Conservation (phyloP, 92 coral and sea anemone species). For the Parazoanthus swiftii region DNA sequence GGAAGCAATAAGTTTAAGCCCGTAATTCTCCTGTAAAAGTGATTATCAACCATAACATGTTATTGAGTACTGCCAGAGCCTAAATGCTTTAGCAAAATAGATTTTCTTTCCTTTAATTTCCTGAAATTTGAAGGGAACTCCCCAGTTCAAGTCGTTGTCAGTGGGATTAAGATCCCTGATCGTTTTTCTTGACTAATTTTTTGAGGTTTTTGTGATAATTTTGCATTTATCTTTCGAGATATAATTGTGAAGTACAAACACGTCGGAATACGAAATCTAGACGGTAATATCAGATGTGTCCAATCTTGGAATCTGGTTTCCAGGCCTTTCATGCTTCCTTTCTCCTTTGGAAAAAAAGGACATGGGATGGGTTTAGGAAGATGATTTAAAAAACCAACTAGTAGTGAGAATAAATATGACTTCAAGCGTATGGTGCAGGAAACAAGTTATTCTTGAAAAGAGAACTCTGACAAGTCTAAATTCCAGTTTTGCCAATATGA, state of each 20-base stretch:
- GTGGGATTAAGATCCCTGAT: neutral
- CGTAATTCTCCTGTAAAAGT: neutral
- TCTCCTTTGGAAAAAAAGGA: too few relatives aligned
- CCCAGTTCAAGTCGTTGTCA: neutral
- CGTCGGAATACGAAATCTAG: neutral
- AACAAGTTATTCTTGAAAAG: too few relatives aligned
- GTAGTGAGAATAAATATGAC: too few relatives aligned
- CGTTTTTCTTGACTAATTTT: neutral
- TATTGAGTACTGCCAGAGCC: neutral
- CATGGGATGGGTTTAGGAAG: too few relatives aligned
- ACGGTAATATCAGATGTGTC: neutral
- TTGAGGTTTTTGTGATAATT: neutral
- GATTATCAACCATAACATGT: neutral
- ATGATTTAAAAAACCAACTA: too few relatives aligned
- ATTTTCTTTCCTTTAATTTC: neutral
- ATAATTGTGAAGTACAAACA: neutral
- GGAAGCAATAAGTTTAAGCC: neutral
- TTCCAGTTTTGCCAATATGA: too few relatives aligned
- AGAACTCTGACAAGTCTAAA: too few relatives aligned
- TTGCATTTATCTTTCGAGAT: neutral
- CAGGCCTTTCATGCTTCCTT: too few relatives aligned
- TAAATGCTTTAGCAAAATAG: neutral
- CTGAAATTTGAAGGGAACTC: neutral
- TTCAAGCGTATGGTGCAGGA: too few relatives aligned
- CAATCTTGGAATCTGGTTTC: too few relatives aligned